Conservation (phyloP, 2,797 vertebrate species). For the Sebastes paucispinis region DNA sequence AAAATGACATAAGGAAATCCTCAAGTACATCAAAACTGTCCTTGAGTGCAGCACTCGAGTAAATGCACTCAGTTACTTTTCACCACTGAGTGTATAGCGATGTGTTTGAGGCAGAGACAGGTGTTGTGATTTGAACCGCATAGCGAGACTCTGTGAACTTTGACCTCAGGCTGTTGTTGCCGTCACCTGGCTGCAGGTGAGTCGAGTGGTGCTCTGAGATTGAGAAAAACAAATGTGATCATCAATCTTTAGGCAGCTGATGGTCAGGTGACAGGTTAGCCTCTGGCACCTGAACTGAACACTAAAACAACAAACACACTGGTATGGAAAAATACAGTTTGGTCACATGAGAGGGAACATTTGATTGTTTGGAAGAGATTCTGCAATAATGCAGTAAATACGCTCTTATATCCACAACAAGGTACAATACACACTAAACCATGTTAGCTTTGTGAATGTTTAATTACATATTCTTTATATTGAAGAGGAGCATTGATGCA, state of each 20-base stretch:
- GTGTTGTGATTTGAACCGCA: conserved; percentile 57
- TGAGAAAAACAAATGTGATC: conserved; percentile 38
- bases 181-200: conserved; percentile 40
- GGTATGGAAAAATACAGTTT: not conserved
- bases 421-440: not conserved
- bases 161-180: conserved; percentile 13
- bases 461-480: not conserved
- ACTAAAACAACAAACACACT: not conserved
- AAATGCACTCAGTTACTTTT: not conserved
- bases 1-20: not conserved
- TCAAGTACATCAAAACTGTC: not conserved
- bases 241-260: conserved; percentile 4
- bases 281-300: not conserved
- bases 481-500: not conserved
- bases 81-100: not conserved
- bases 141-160: conserved; percentile 33
- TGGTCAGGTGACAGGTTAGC: conserved; percentile 13
- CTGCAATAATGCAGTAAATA: not conserved
- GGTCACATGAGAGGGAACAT: not conserved
- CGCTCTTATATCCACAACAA: not conserved
- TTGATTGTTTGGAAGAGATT: not conserved
- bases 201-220: not conserved
- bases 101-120: not conserved
- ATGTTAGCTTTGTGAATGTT: not conserved
- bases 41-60: not conserved